Base-by-base conservation (phyloP, 2,888 invertebrate genomes). In the Drosophila subsilvestris region DNA sequence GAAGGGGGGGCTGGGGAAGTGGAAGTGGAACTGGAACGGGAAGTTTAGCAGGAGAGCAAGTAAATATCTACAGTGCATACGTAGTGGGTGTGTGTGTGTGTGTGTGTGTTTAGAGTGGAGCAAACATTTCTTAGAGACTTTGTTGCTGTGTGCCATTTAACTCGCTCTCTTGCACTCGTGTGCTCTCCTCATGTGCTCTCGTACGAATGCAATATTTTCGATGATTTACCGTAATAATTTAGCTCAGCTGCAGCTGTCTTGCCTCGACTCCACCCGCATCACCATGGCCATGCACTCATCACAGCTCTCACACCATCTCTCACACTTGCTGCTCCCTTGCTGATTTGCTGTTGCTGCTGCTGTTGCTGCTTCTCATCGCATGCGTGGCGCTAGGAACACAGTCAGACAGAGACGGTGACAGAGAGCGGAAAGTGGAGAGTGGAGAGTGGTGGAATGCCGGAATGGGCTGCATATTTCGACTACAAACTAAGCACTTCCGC, bases 401-500 rank as follows among this genome's bases (percentile, higher is more conserved):
- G 55, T 43, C 20, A 29, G 43, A 44, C 22, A 32, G 12, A 29
- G 43, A 45, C 18, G 14, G 12, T 3, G 55, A 47, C 48, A 25
- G 61, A 60, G 62, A 50, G n/a, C n/a, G n/a, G 65, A 51, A 27
- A 53, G 50, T 14, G n/a, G 50, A 17, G n/a, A 32, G 14, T 0
- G 32, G 20, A 29, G n/a, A 55, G 63, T 44, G 20, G 44, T 59
- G 50, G 49, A 18, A 43, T 37, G 32, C 17, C 29, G 27, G 63
- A 47, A 45, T 60, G 60, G 72, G 66, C 75, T 82, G 89, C 82
- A 82, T 80, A 82, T 87, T 85, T 87, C 60, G 79, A 76, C 73
- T 76, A 66, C 86, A 86, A 84, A 87, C 88, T 85, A 85, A 82
- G 80, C 65, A 89, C 83, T 84, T 84, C 83, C 83, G 89, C 51